Conservation (phyloP, 2,113 vertebrate genomes). For the Stegastes partitus region DNA sequence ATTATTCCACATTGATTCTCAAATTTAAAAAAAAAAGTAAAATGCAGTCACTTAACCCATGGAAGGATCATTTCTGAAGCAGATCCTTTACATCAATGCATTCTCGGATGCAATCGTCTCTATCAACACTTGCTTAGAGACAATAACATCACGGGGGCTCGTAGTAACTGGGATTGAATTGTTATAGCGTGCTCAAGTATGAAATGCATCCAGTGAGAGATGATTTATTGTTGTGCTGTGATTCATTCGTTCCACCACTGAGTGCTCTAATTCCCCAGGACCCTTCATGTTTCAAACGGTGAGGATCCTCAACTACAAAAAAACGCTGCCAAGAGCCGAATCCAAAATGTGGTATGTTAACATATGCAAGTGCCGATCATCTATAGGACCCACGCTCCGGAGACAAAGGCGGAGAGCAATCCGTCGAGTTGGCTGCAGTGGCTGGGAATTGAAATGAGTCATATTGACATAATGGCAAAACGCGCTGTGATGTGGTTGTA, state of each 20-base stretch:
- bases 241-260: constrained; percentile 56
- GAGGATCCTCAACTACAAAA: constrained; percentile 19
- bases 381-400: constrained; percentile 55
- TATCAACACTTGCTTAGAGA: constrained; percentile 20
- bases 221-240: constrained; percentile 50
- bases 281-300: constrained; percentile 38
- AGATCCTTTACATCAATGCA: background rate
- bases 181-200: constrained; percentile 46
- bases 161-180: constrained; percentile 42
- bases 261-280: constrained; percentile 55
- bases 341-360: constrained; percentile 71
- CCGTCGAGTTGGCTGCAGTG: constrained; percentile 46
- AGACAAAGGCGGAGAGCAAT: constrained; percentile 62
- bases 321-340: constrained; percentile 50
- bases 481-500: constrained; percentile 5
- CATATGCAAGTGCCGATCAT: constrained; percentile 57
- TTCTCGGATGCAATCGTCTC: constrained; percentile 15
- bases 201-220: constrained; percentile 61
- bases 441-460: constrained; percentile 57
- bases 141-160: constrained; percentile 22
- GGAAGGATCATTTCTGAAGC: constrained; percentile 18
- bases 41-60: background rate
- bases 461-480: constrained; percentile 17
- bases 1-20: background rate
- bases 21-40: background rate